Evolutionary conservation across 2,113 vertebrate species (phyloP).

Genomic region (Pachypanchax playfairii): DNA sequence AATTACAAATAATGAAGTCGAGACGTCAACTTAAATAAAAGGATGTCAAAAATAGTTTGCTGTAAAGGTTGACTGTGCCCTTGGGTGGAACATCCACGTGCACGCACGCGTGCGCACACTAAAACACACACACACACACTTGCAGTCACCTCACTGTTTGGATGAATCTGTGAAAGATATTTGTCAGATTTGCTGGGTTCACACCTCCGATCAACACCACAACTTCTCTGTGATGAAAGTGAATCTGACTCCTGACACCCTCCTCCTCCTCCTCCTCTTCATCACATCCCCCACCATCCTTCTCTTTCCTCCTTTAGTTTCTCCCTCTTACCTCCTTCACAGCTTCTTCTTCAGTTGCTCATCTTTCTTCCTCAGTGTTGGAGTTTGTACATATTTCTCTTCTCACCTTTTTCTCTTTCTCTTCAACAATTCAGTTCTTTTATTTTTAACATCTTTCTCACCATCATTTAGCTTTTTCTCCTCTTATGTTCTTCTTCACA

Average conservation of each 20-base stretch:
- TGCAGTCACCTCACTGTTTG: constrained; percentile 27
- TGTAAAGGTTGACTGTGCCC: constrained; percentile 59
- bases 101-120: not conserved
- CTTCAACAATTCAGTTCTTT: not conserved
- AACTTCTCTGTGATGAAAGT: constrained; percentile 55
- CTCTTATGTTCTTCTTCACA: not conserved
- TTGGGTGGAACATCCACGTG: constrained; percentile 18
- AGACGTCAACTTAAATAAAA: constrained; percentile 43
- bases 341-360: not conserved
- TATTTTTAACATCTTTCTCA: not conserved
- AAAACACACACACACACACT: constrained; percentile 4
- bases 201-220: constrained; percentile 60
- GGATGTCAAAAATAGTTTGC: constrained; percentile 40
- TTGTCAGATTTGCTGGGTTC: constrained; percentile 65
- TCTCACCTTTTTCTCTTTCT: not conserved
- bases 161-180: constrained; percentile 40
- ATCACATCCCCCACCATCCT: constrained; percentile 6
- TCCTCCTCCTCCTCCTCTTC: constrained; percentile 35
- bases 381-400: not conserved
- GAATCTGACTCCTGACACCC: constrained; percentile 55
- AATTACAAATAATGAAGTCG: constrained; percentile 38
- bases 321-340: not conserved
- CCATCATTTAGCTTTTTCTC: not conserved
- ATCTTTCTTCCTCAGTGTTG: not conserved
- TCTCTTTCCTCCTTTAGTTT: constrained; percentile 5